Base-by-base conservation (phyloP, 2,888 invertebrate species). In the Catocala nupta region DNA sequence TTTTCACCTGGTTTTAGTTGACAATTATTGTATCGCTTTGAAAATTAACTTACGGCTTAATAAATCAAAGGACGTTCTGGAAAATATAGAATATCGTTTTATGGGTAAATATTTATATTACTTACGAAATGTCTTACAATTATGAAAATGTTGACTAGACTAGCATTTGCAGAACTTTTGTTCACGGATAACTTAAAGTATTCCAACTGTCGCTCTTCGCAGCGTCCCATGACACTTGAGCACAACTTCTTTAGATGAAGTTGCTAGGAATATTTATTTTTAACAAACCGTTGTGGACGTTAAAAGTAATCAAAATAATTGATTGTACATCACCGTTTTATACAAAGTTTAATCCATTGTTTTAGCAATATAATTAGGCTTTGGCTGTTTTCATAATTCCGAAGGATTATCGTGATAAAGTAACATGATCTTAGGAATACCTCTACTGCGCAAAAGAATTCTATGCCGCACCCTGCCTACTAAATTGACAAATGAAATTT, bases 401-500 rank as follows among this genome's bases (percentile, higher is more conserved):
- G 36, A 39, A 39, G 9, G 36, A 9, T 39, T 8, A 8, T 7
- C 36, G 36, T 9, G 6, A 39, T 39, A 39, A 39, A 0, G 6
- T 39, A 39, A 9, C 6, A 39, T 39, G 9, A 7, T 25, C 56
- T 47, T 6, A 49, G 7, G 49, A 57, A 49, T 60, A 55, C 9
- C 39, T 33, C 44, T 5, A 25, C 47, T 42, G 1, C 10, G 48
- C 36, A 10, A 16, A 11, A 55, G 45, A 55, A 12, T 39, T 82
- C 78, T 73, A 60, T 77, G 73, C 44, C 65, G 55, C 53, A 67
- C 59, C 55, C 65, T 64, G 63, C 63, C 81, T 72, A 80, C 79
- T 66, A 89, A 88, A 92, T 90, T 90, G 89, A 84, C 88, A 84
- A 86, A 86, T 92, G 87, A 86, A 88, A 84, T 79, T 78, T 91